Conservation (phyloP, 2,888 invertebrate genomes). For the Hypolimnas misippus region DNA sequence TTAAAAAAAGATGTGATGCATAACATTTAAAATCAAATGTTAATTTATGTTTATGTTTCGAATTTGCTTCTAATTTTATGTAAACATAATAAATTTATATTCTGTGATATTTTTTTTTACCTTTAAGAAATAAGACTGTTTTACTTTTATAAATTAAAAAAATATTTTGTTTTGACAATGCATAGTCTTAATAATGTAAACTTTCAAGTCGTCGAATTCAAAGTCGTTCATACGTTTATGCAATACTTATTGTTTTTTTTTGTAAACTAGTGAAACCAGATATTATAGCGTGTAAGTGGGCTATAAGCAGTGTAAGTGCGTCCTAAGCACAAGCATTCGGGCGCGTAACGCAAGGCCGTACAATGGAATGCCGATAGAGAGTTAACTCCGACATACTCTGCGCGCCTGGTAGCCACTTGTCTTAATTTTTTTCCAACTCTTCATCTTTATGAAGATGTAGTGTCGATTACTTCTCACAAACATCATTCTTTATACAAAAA, state of each 20-base stretch:
- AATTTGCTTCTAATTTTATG: too few relatives aligned
- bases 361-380: slow-evolving; percentile 71
- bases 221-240: neutral
- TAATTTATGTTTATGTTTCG: slow-evolving; percentile 3
- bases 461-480: neutral
- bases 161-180: too few relatives aligned
- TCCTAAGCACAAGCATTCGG: slow-evolving; percentile 28
- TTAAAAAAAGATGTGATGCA: neutral
- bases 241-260: neutral
- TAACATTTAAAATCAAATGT: slow-evolving; percentile 14
- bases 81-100: too few relatives aligned
- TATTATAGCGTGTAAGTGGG: neutral
- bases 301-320: slow-evolving; percentile 1
- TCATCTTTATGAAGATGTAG: slow-evolving; percentile 2
- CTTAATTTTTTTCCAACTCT: slow-evolving; percentile 29
- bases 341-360: slow-evolving; percentile 47
- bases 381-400: slow-evolving; percentile 61
- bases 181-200: too few relatives aligned
- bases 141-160: too few relatives aligned
- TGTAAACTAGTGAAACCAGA: neutral
- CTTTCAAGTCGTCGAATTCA: neutral
- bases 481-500: too few relatives aligned
- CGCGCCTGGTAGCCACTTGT: slow-evolving; percentile 49
- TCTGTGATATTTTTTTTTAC: too few relatives aligned
- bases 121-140: too few relatives aligned